phyloP scores from a whole-genome alignment of 1,140 invertebrate species.

The Drosophila pseudoobscura region DNA sequence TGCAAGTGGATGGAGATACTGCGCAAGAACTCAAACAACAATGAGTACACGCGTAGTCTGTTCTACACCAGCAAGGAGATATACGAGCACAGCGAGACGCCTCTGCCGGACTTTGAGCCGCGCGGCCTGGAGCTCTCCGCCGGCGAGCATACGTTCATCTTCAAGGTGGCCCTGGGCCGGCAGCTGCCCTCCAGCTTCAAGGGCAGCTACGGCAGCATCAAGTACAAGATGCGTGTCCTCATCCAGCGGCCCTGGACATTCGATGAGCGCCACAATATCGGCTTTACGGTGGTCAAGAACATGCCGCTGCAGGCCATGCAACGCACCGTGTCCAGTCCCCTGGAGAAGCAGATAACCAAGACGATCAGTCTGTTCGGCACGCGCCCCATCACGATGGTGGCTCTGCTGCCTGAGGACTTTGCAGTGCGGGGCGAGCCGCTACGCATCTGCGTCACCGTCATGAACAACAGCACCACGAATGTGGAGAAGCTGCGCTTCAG shows the following conservation, averaged over 20 bases:
- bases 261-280: conserved; percentile 75
- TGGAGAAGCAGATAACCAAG: conserved; percentile 80
- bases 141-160: conserved; percentile 76
- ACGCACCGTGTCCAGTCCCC: conserved; percentile 55
- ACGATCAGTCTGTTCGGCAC: conserved; percentile 79
- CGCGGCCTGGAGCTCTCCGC: conserved; percentile 66
- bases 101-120: conserved; percentile 70
- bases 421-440: conserved; percentile 74
- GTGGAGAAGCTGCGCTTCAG: conserved; percentile 80
- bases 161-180: conserved; percentile 60
- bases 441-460: conserved; percentile 77
- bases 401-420: conserved; percentile 69
- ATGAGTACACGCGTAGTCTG: conserved; percentile 71
- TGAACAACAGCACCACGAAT: conserved; percentile 77
- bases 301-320: conserved; percentile 59
- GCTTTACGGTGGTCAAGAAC: conserved; percentile 71
- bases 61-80: conserved; percentile 81
- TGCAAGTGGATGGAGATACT: conserved; percentile 82
- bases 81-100: conserved; percentile 72
- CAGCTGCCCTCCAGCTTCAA: conserved; percentile 73
- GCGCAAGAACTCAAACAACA: conserved; percentile 73
- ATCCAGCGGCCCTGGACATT: conserved; percentile 79
- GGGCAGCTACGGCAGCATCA: conserved; percentile 78
- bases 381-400: conserved; percentile 74
- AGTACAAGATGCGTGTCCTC: conserved; percentile 80